These are phyloP conservation scores for Drosophila baimaii DNA, from an alignment of 1,140 invertebrate species.

Conservation along the genomic window DNA sequence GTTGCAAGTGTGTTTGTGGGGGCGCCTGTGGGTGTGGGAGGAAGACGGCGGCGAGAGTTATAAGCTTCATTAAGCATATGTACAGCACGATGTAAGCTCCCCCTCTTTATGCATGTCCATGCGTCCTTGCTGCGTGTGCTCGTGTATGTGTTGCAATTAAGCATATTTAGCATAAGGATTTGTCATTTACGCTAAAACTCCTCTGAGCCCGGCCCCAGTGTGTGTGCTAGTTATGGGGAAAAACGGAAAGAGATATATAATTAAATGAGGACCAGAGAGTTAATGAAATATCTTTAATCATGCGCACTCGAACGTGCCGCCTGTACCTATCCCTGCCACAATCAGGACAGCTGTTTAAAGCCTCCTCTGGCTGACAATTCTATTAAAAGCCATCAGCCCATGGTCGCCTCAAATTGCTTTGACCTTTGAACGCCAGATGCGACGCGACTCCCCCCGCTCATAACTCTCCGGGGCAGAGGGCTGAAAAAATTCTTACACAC, in stretches of 20 bases:
- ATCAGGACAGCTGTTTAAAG: constrained; percentile 8
- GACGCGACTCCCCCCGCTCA: constrained; percentile 46
- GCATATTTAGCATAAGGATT: constrained; percentile 84
- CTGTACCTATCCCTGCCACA: not conserved
- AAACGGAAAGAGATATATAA: constrained; percentile 61
- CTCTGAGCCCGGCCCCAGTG: constrained; percentile 23
- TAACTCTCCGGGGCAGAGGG: constrained; percentile 60
- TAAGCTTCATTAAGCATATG: constrained; percentile 84
- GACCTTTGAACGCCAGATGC: constrained; percentile 81
- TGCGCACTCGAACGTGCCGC: constrained; percentile 1
- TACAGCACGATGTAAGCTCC: constrained; percentile 77
- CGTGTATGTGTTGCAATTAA: constrained; percentile 70
- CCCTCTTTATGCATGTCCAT: constrained; percentile 19
- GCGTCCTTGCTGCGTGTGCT: constrained; percentile 4
- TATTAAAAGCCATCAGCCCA: constrained; percentile 74
- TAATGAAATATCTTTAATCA: constrained; percentile 76
- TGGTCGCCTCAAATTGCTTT: constrained; percentile 77
- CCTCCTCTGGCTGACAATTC: constrained; percentile 69
- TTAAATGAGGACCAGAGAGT: constrained; percentile 75
- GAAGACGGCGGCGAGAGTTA: constrained; percentile 72
- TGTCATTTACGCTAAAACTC: constrained; percentile 79
- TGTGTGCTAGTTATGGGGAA: constrained; percentile 11
- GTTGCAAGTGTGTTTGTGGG: constrained; percentile 36
- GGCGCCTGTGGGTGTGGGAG: constrained; percentile 1
- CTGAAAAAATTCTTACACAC: constrained; percentile 71